These are phyloP conservation scores for Conger conger DNA, from an alignment of 2,113 vertebrate species.

Conservation along the genomic window DNA sequence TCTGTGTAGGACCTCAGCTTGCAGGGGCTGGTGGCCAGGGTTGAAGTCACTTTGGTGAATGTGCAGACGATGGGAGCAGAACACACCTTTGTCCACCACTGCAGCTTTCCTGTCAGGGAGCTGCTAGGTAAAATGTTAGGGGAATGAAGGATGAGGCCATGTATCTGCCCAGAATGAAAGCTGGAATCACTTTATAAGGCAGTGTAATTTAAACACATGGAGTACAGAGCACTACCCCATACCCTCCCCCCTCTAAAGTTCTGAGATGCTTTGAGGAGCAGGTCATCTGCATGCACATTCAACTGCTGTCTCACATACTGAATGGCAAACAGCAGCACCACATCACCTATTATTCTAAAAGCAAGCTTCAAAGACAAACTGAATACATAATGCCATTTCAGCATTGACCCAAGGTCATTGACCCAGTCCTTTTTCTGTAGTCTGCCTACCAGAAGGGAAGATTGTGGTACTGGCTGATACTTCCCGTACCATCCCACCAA, in stretches of 20 bases:
- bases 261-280: background rate
- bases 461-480: conserved; percentile 47
- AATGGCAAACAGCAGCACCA: background rate
- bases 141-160: background rate
- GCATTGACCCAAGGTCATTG: background rate
- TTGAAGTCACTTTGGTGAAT: conserved; percentile 34
- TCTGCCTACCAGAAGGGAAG: conserved; percentile 54
- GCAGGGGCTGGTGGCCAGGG: conserved; percentile 28
- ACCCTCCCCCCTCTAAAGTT: background rate
- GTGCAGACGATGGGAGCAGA: conserved; percentile 17
- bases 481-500: conserved; percentile 28
- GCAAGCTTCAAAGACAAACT: background rate
- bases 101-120: conserved; percentile 38
- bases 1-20: conserved; percentile 41
- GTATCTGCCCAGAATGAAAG: background rate
- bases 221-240: too few species aligned
- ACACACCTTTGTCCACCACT: conserved; percentile 38
- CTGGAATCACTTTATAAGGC: background rate
- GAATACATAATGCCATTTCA: background rate
- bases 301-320: background rate
- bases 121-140: conserved; percentile 40
- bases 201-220: background rate
- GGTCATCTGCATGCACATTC: too few species aligned
- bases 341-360: background rate
- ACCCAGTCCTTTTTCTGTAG: conserved; percentile 29